Base-by-base conservation (phyloP, 2,113 vertebrate genomes). In the Pomatorhinus ruficollis region DNA sequence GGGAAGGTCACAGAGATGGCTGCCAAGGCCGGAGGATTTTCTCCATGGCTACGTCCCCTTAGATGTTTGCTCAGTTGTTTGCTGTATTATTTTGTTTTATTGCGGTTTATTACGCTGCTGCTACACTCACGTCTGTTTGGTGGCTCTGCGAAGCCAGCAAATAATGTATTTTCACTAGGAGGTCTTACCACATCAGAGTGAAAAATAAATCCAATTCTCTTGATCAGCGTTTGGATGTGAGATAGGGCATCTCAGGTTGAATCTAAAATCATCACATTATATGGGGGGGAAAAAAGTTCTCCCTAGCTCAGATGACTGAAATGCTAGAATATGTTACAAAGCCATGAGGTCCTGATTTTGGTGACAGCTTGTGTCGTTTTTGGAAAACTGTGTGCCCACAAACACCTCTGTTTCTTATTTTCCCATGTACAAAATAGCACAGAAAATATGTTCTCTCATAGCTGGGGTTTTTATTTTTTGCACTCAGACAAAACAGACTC, bases 171-270 rank as follows among this genome's bases (percentile, higher is more conserved):
- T 93, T 83, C 91, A 77, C 54, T n/a, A 56, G 63, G 42, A 79
- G 92, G 85, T 53, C 68, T 57, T 72, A 77, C 71, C 71, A 63
- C 49, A 70, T 42, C 15, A 4, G 72, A 85, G 71, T 61, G 64
- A 45, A 83, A 86, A 86, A 89, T 86, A 90, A 93, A 94, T 54
- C 39, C 27, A 61, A 30, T 87, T 94, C 76, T 69, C 64, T 63
- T 93, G 66, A 87, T 92, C 85, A 77, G 68, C 57, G 83, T 66
- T 88, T 77, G 68, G 79, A 86, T 65, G 91, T 44, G 71, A 92
- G 85, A 82, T 24, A 22, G 64, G 35, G 39, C 80, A 86, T 80
- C 89, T 70, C 85, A 83, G 75, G 90, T 50, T 65, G 47, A 90
- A 93, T 86, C 68, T 83, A 86, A 93, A 83, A 1, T 79, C 33